Percentiles rank a stretch among this genome's conserved stretches.
Evolutionary conservation across 2,888 invertebrate genomes (phyloP).

Genomic region (Hipparchia semele): DNA sequence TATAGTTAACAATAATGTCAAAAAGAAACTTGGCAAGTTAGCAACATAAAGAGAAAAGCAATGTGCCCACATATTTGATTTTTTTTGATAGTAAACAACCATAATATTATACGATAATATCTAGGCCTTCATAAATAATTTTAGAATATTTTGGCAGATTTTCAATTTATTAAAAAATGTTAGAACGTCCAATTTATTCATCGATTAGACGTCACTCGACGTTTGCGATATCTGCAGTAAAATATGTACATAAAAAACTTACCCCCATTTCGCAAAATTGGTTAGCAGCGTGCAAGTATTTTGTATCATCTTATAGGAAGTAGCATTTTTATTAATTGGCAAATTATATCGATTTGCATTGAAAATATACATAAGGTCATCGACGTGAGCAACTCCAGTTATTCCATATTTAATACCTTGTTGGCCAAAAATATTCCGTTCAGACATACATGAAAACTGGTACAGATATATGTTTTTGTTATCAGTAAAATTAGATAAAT

Average conservation of each 20-base stretch:
- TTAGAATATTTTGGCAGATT: no score
- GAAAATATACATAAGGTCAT: constrained; percentile 63
- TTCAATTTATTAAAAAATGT: no score
- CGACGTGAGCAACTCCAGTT: constrained; percentile 57
- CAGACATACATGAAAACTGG: constrained; percentile 54
- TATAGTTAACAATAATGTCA: no score
- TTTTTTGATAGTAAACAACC: no score
- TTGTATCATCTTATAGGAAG: constrained; percentile 54
- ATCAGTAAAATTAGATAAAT: constrained; percentile 40
- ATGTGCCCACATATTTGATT: no score
- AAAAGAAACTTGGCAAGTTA: no score
- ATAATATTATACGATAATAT: no score
- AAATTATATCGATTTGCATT: constrained; percentile 51
- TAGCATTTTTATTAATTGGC: constrained; percentile 48
- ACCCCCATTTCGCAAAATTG: constrained; percentile 66
- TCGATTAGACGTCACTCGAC: no score
- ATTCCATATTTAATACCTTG: constrained; percentile 51
- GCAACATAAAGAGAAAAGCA: no score
- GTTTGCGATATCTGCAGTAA: no score
- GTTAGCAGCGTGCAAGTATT: constrained; percentile 55
- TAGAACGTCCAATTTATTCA: no score
- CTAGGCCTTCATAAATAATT: no score
- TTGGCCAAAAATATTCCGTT: constrained; percentile 53
- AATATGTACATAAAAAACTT: constrained; percentile 36
- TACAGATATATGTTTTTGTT: constrained; percentile 49